Conservation (phyloP, 2,888 invertebrate genomes). For the Julus scanicus region DNA sequence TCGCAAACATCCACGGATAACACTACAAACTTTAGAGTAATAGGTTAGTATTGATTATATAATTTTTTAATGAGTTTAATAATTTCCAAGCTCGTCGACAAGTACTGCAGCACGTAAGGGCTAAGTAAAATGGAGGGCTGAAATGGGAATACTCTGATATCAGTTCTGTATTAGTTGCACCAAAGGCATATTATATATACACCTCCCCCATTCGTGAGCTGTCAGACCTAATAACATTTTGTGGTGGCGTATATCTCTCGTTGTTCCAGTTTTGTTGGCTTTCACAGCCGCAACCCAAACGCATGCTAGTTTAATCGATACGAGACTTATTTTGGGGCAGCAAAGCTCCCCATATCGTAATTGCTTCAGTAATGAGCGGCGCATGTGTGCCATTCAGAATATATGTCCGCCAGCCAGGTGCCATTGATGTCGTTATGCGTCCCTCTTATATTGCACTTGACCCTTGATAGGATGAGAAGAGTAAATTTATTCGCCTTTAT, state of each 20-base stretch:
- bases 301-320: conserved; percentile 8
- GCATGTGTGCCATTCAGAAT: not conserved
- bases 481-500: not conserved
- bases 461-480: not conserved
- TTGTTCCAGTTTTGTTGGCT: not conserved
- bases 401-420: conserved; percentile 6
- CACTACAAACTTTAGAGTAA: no score
- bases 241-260: not conserved
- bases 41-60: no score
- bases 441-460: not conserved
- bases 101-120: not conserved
- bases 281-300: not conserved
- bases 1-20: no score
- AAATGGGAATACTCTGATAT: not conserved
- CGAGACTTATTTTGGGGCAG: not conserved
- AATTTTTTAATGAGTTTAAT: no score
- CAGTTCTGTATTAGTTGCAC: not conserved
- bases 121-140: not conserved
- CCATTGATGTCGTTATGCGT: not conserved
- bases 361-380: conserved; percentile 29
- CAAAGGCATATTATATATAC: not conserved
- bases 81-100: not conserved
- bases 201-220: not conserved
- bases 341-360: conserved; percentile 25
- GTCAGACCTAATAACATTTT: conserved; percentile 19